Conservation (phyloP, 1,140 invertebrate genomes). For the Babylonia areolata region DNA sequence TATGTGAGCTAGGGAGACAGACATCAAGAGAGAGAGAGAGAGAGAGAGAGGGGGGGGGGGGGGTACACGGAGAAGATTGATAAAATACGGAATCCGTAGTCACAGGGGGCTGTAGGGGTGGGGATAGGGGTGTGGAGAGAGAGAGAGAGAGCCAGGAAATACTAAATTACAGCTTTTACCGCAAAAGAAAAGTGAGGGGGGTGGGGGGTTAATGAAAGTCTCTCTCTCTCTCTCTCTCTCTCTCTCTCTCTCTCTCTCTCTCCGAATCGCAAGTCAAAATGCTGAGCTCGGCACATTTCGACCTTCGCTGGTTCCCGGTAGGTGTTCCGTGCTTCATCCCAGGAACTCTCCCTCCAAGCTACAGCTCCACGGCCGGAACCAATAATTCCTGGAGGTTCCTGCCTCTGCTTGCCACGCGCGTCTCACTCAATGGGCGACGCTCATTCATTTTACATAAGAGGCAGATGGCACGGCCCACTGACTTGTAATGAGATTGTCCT, state of each 20-base stretch:
- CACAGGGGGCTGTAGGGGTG: too few species aligned
- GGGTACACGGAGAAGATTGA: too few species aligned
- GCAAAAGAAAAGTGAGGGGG: too few species aligned
- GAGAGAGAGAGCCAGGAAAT: neutral
- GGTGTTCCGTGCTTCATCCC: neutral
- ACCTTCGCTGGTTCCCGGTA: neutral
- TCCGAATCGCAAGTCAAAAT: neutral
- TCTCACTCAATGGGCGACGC: neutral
- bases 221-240: too few species aligned
- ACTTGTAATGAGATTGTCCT: neutral
- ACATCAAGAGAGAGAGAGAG: too few species aligned
- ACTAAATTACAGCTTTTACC: too few species aligned
- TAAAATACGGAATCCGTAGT: too few species aligned
- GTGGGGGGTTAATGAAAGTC: too few species aligned
- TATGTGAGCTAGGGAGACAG: too few species aligned
- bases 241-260: neutral
- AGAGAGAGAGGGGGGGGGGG: too few species aligned
- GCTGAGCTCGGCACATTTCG: conserved; percentile 5
- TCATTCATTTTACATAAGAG: neutral
- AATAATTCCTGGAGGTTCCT: neutral
- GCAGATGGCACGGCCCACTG: neutral
- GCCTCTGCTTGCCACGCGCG: neutral
- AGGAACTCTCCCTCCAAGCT: neutral
- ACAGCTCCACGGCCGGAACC: neutral
- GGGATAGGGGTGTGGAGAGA: too few species aligned